These are phyloP conservation scores for Margarornis squamiger DNA, from an alignment of 2,797 vertebrate genomes.

Conservation along the genomic window DNA sequence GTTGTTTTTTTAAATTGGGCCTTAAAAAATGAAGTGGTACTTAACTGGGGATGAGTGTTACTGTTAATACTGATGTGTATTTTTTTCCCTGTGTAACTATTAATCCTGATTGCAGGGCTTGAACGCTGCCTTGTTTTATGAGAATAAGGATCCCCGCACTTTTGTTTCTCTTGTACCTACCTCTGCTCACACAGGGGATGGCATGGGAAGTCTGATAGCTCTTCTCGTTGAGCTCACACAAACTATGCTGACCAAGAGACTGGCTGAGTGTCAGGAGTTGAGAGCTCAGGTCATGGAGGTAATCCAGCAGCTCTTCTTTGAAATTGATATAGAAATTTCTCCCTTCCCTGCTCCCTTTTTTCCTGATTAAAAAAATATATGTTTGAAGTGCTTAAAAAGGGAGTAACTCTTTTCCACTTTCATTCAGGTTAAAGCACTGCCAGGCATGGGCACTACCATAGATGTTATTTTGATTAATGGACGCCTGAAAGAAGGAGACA, in stretches of 20 bases:
- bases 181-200: constrained; percentile 96
- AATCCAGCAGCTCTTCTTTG: not conserved
- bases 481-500: constrained; percentile 88
- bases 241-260: constrained; percentile 90
- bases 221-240: constrained; percentile 94
- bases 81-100: not conserved
- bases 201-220: constrained; percentile 96
- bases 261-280: constrained; percentile 93
- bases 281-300: constrained; percentile 99
- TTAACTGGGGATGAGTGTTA: not conserved
- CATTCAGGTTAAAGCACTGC: constrained; percentile 92
- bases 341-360: not conserved
- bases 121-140: constrained; percentile 92
- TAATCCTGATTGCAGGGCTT: constrained; percentile 82
- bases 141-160: constrained; percentile 96
- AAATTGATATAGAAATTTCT: not conserved
- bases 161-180: constrained; percentile 96
- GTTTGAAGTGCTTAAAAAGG: not conserved
- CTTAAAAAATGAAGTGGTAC: not conserved
- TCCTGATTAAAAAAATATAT: not conserved
- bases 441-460: constrained; percentile 98
- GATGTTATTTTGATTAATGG: constrained; percentile 98
- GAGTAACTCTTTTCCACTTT: not conserved
- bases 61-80: not conserved
- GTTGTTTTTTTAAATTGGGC: not conserved